A percentile compares a stretch with the other conserved stretches of the same genome.
These are phyloP conservation scores for Drosophila putrida DNA, from an alignment of 2,888 invertebrate species.

Conservation along the genomic window DNA sequence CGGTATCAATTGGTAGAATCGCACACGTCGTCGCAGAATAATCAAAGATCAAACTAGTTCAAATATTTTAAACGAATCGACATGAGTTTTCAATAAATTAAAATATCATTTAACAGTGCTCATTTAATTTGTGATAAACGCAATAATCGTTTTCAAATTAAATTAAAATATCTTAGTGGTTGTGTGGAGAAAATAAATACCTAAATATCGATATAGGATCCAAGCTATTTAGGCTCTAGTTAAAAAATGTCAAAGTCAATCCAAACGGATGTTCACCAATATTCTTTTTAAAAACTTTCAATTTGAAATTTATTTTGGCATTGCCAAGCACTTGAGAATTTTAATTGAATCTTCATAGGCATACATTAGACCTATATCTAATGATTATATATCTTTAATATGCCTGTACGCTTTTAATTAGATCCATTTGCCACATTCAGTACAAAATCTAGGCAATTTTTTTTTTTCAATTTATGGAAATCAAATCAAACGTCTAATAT, in stretches of 20 bases:
- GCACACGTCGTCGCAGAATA: conserved; percentile 23
- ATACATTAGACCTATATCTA: conserved; percentile 25
- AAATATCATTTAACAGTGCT: conserved; percentile 27
- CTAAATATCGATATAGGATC: neutral
- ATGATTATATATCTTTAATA: conserved; percentile 17
- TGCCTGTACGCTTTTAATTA: conserved; percentile 47
- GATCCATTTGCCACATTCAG: conserved; percentile 36
- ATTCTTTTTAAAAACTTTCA: neutral
- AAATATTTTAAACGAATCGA: conserved; percentile 10
- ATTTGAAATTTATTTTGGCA: conserved; percentile 19
- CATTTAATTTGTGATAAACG: conserved; percentile 3
- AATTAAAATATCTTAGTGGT: conserved; percentile 1
- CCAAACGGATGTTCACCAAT: neutral
- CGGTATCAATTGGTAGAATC: conserved; percentile 32
- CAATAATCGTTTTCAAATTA: neutral
- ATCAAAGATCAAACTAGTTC: conserved; percentile 32
- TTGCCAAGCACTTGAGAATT: conserved; percentile 49
- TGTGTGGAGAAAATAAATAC: neutral
- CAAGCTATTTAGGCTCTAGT: neutral
- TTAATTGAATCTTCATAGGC: conserved; percentile 35
- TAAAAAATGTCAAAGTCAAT: neutral
- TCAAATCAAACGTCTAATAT: conserved; percentile 21
- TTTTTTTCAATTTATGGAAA: conserved; percentile 5
- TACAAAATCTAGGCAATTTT: conserved; percentile 15
- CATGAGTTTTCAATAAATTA: conserved; percentile 30